phyloP scores from a whole-genome alignment of 2,797 vertebrate species.

The Poeciliopsis infans region DNA sequence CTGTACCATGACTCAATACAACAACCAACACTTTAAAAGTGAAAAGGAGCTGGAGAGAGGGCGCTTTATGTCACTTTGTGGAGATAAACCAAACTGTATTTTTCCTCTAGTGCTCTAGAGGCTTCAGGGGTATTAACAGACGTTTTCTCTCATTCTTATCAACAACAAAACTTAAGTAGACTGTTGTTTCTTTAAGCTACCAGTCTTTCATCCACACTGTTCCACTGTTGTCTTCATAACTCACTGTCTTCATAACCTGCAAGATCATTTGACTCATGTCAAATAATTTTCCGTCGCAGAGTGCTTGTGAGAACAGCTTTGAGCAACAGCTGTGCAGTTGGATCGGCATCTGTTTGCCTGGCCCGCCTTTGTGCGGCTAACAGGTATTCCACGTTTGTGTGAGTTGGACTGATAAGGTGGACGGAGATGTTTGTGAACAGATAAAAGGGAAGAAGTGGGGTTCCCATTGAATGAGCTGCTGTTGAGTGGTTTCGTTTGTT shows the following conservation, averaged over 20 bases:
- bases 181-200: conserved; percentile 28
- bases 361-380: background rate
- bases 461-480: conserved; percentile 52
- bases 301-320: conserved; percentile 5
- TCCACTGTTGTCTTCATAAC: conserved; percentile 25
- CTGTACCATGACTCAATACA: background rate
- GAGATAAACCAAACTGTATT: conserved; percentile 11
- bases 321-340: background rate
- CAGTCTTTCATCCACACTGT: conserved; percentile 19
- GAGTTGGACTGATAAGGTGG: conserved; percentile 30
- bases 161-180: conserved; percentile 35
- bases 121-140: conserved; percentile 25
- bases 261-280: conserved; percentile 6
- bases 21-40: background rate
- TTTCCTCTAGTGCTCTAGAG: conserved; percentile 1
- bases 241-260: conserved; percentile 39
- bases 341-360: conserved; percentile 9
- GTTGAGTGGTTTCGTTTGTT: conserved; percentile 64
- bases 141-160: conserved; percentile 35
- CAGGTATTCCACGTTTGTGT: conserved; percentile 19
- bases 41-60: background rate
- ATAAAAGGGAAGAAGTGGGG: conserved; percentile 25
- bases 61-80: conserved; percentile 7
- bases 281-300: background rate
- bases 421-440: conserved; percentile 23